These are phyloP conservation scores for Rhorus exstirpatorius DNA, from an alignment of 2,888 invertebrate genomes.

Conservation along the genomic window DNA sequence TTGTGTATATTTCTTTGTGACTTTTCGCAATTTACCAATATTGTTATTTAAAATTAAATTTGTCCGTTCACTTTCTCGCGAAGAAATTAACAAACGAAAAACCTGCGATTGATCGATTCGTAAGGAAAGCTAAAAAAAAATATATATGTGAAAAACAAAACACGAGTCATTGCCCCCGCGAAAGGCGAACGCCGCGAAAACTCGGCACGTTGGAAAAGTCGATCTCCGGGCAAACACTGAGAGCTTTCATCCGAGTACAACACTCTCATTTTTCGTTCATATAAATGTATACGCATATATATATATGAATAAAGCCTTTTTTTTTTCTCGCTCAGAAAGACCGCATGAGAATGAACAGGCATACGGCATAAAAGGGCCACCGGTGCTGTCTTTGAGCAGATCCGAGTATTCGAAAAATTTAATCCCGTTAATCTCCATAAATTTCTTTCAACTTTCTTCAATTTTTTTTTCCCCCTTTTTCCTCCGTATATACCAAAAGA, in stretches of 20 bases:
- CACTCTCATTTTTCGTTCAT: slow-evolving; percentile 30
- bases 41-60: too few species aligned
- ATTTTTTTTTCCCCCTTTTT: background rate
- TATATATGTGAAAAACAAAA: slow-evolving; percentile 17
- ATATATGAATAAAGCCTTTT: slow-evolving; percentile 31
- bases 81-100: too few species aligned
- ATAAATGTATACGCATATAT: slow-evolving; percentile 34
- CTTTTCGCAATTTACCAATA: too few species aligned
- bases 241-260: slow-evolving; percentile 53
- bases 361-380: slow-evolving; percentile 10
- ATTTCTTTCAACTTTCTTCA: background rate
- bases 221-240: slow-evolving; percentile 60
- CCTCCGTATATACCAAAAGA: background rate
- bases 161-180: slow-evolving; percentile 35
- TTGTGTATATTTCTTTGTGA: too few species aligned
- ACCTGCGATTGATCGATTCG: too few species aligned
- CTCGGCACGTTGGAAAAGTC: slow-evolving; percentile 37
- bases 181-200: slow-evolving; percentile 52
- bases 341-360: slow-evolving; percentile 47
- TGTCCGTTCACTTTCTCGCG: too few species aligned
- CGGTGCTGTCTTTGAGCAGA: background rate
- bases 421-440: background rate
- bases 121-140: too few species aligned
- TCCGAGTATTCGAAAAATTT: too few species aligned
- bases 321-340: slow-evolving; percentile 1